These are phyloP conservation scores for Caerostris extrusa DNA, from an alignment of 1,140 invertebrate species.

Conservation along the genomic window DNA sequence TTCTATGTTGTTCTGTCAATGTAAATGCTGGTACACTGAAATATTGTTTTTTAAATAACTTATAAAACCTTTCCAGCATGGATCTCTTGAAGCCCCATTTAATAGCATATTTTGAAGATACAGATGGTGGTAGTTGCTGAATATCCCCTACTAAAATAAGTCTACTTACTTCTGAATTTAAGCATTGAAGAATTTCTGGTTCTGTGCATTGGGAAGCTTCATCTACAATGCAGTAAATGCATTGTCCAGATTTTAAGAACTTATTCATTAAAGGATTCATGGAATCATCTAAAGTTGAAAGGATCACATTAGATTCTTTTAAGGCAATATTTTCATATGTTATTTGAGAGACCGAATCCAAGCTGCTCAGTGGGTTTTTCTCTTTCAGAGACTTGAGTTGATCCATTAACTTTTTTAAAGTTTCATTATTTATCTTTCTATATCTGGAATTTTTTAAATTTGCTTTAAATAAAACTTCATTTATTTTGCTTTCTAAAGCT, in stretches of 20 bases:
- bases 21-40: slow-evolving; percentile 82
- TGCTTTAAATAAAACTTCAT: background rate
- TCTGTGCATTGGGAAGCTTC: slow-evolving; percentile 94
- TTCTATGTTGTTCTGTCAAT: slow-evolving; percentile 90
- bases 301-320: slow-evolving; percentile 85
- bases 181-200: slow-evolving; percentile 90
- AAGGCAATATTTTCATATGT: slow-evolving; percentile 82
- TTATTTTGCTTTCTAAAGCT: slow-evolving; percentile 76
- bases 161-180: slow-evolving; percentile 87
- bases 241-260: slow-evolving; percentile 81
- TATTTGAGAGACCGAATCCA: background rate
- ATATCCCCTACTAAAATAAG: slow-evolving; percentile 94
- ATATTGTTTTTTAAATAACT: slow-evolving; percentile 65
- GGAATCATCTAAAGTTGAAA: slow-evolving; percentile 86
- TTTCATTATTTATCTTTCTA: background rate
- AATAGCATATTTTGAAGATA: slow-evolving; percentile 86
- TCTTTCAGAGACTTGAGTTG: slow-evolving; percentile 66
- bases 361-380: slow-evolving; percentile 79
- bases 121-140: slow-evolving; percentile 91
- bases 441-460: background rate
- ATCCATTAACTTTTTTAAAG: slow-evolving; percentile 62
- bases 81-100: slow-evolving; percentile 79
- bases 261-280: slow-evolving; percentile 80
- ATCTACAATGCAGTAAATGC: slow-evolving; percentile 94
- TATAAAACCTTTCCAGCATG: slow-evolving; percentile 82